These are phyloP conservation scores for Aphelinus certus DNA, from an alignment of 1,140 invertebrate genomes.

Conservation along the genomic window DNA sequence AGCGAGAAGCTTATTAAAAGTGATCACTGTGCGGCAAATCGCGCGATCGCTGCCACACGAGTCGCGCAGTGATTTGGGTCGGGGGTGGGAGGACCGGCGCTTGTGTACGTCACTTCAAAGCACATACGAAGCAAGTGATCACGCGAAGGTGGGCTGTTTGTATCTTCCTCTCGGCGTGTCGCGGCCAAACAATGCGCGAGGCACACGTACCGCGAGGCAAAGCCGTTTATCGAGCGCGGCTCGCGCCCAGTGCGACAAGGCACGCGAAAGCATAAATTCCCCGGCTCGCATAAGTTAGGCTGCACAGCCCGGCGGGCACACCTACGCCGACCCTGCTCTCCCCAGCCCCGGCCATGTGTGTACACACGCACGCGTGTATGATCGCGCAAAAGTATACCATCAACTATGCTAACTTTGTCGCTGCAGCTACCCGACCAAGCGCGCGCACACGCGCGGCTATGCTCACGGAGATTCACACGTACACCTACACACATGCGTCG, in stretches of 20 bases:
- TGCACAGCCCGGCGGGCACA: too few species aligned
- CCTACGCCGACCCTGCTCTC: too few species aligned
- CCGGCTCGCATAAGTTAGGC: conserved; percentile 27
- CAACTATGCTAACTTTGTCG: conserved; percentile 14
- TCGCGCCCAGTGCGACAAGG: conserved; percentile 11
- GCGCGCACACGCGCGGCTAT: background rate
- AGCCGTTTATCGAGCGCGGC: conserved; percentile 14
- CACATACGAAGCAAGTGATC: too few species aligned
- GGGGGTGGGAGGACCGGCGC: too few species aligned
- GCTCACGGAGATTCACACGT: background rate
- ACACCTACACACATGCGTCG: background rate
- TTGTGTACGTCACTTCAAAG: too few species aligned
- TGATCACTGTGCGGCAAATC: too few species aligned
- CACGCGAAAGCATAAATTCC: conserved; percentile 50
- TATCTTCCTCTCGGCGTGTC: conserved; percentile 11
- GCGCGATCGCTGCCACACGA: too few species aligned
- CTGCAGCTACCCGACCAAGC: too few species aligned
- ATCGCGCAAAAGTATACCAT: background rate
- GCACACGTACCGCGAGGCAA: conserved; percentile 21
- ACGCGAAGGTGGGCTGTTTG: too few species aligned
- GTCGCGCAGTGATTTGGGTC: too few species aligned
- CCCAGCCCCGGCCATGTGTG: background rate
- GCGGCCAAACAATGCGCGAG: conserved; percentile 41
- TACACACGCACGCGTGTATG: background rate
- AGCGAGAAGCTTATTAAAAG: too few species aligned